phyloP scores from a whole-genome alignment of 1,140 invertebrate species.

The Drosophila biarmipes region DNA sequence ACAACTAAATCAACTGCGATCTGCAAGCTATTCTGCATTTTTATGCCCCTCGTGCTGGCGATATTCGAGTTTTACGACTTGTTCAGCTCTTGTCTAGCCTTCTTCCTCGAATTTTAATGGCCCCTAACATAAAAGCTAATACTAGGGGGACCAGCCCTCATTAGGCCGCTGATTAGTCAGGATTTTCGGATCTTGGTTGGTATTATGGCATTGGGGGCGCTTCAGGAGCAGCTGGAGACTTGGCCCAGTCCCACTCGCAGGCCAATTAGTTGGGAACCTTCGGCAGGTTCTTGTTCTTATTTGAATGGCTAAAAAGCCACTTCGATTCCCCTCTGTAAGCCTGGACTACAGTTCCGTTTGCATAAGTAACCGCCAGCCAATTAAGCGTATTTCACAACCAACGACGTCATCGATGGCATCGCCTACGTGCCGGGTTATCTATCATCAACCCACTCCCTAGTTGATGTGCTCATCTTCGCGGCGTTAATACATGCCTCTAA shows the following conservation, averaged over 20 bases:
- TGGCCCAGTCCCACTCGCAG: background rate
- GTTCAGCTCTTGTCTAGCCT: background rate
- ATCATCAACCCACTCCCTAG: constrained; percentile 9
- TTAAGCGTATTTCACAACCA: constrained; percentile 49
- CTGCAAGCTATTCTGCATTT: constrained; percentile 5
- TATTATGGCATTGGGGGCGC: background rate
- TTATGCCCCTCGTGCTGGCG: constrained; percentile 17
- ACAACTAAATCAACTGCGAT: constrained; percentile 11
- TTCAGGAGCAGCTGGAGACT: constrained; percentile 1
- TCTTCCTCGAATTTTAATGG: constrained; percentile 12
- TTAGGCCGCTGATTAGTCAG: constrained; percentile 28
- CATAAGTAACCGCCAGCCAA: constrained; percentile 36
- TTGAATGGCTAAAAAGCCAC: background rate
- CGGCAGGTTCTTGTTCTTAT: background rate
- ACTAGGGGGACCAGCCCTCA: constrained; percentile 10
- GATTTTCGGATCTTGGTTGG: constrained; percentile 5
- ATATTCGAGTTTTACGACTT: constrained; percentile 6
- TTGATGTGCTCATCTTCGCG: constrained; percentile 62
- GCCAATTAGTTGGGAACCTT: constrained; percentile 14
- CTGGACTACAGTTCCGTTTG: constrained; percentile 57
- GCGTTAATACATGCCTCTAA: constrained; percentile 45
- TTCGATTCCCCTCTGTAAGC: background rate
- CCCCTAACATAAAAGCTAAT: constrained; percentile 27
- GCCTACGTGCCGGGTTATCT: constrained; percentile 29
- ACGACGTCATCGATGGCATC: constrained; percentile 42